Percentiles rank a stretch among this genome's conserved stretches.
Evolutionary conservation across 2,888 invertebrate genomes (phyloP).

Genomic region (Pachymerium ferrugineum): DNA sequence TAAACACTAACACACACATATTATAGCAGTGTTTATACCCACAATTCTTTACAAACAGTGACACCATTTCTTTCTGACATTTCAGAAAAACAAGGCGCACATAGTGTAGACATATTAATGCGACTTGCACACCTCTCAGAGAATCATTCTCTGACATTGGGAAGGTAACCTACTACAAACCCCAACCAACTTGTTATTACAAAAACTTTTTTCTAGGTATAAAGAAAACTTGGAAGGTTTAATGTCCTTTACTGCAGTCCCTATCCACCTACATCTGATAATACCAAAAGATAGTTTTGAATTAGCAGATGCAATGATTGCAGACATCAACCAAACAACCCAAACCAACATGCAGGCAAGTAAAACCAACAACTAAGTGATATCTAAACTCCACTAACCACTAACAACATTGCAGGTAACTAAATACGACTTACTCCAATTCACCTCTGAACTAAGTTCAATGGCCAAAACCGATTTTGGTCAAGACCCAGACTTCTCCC

Average conservation of each 20-base stretch:
- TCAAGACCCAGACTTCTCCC: constrained; percentile 32
- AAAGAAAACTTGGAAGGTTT: constrained; percentile 26
- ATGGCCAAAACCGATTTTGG: constrained; percentile 32
- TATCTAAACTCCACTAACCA: not conserved
- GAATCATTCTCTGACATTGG: not conserved
- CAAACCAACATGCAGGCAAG: not conserved
- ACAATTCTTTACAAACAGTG: too few species aligned
- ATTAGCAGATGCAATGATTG: constrained; percentile 6
- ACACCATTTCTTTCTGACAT: too few species aligned
- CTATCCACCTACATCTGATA: constrained; percentile 28
- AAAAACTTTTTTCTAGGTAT: constrained; percentile 20
- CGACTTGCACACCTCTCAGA: not conserved
- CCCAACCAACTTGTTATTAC: too few species aligned
- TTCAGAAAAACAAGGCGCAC: not conserved
- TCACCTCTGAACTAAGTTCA: not conserved
- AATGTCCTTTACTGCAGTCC: not conserved
- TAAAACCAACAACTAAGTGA: not conserved
- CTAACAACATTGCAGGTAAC: not conserved
- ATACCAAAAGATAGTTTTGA: constrained; percentile 17
- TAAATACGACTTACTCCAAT: constrained; percentile 21
- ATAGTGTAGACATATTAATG: not conserved
- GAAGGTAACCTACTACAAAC: too few species aligned
- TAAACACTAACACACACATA: not conserved
- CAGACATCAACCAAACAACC: not conserved
- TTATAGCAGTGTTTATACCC: too few species aligned